Base-by-base conservation (phyloP, 1,140 invertebrate genomes). In the Psix sp. region DNA sequence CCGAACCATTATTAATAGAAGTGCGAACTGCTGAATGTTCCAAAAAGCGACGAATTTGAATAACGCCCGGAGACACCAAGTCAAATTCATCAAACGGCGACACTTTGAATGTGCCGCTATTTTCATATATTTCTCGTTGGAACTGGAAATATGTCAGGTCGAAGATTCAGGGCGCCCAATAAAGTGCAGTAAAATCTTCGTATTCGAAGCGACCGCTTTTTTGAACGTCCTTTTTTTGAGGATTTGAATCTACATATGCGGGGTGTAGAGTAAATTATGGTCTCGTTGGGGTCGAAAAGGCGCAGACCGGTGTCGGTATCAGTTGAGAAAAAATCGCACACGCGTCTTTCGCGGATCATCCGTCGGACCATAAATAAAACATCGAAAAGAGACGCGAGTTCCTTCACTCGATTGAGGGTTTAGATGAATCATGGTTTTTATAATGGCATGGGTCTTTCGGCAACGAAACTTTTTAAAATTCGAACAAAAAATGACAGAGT, bases 281-380 rank as follows among this genome's bases (percentile, higher is more conserved):
- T 54, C 60, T 75, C 66, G 73, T 70, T 75, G 73, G 73, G 73
- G 73, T 70, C 49, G 73, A 63, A 68, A 65, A 70, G 59, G 52
- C 29, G 42, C 26, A 48, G 62, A 40, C 49, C 42, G 17, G 29
- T 31, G 57, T 15, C 35, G 18, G 42, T 35, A 17, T 6, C 16
- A 51, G 38, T 24, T 9, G 36, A 24, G n/a, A 39, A 65, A 52
- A 59, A 46, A 59, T 33, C 59, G 18, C 43, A 59, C 68, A 46
- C 60, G 52, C 59, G 60, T 46, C 72, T 75, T 56, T 56, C 59
- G 72, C 63, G 65, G 59, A 70, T 74, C 76, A 80, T 80, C 71
- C 67, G 56, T 60, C 65, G 57, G 26, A 66, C 56, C 71, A 80
- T 80, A 80, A 80, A 80, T 80, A 80, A 80, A 79, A 80, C 79